These are phyloP conservation scores for Scatophagus argus DNA, from an alignment of 2,113 vertebrate species.

Conservation along the genomic window DNA sequence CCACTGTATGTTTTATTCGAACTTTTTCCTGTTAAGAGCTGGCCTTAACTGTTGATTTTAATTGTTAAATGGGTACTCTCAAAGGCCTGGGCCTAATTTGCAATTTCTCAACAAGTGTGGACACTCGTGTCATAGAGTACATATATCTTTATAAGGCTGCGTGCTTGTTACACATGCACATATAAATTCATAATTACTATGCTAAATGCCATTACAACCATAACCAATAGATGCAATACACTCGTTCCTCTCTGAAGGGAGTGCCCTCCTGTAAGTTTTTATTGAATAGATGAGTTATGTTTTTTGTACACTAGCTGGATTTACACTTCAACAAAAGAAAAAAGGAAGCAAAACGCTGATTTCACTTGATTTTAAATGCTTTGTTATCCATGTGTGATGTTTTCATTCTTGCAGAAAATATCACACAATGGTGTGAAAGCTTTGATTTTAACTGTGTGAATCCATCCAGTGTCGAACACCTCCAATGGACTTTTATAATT, in stretches of 20 bases:
- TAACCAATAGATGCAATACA: conserved; percentile 72
- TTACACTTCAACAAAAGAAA: conserved; percentile 38
- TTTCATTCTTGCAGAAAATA: conserved; percentile 16
- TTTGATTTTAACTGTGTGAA: conserved; percentile 48
- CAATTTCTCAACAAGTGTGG: conserved; percentile 73
- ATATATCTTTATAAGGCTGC: conserved; percentile 65
- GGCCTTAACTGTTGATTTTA: conserved; percentile 79
- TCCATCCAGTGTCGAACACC: conserved; percentile 60
- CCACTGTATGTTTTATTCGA: conserved; percentile 70
- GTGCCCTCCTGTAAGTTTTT: conserved; percentile 56
- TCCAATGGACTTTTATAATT: conserved; percentile 82
- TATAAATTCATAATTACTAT: conserved; percentile 73
- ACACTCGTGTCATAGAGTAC: conserved; percentile 68
- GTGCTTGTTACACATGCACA: conserved; percentile 71
- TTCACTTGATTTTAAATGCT: neutral
- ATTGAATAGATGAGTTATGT: conserved; percentile 70
- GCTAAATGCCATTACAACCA: conserved; percentile 71
- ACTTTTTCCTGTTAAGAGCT: conserved; percentile 79
- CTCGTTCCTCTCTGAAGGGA: conserved; percentile 49
- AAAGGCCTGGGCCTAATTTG: conserved; percentile 72
- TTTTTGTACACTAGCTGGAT: conserved; percentile 62
- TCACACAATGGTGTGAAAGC: neutral
- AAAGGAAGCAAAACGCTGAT: neutral
- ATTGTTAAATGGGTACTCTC: conserved; percentile 75
- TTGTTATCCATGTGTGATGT: conserved; percentile 19